Conservation (phyloP, 2,113 vertebrate species). For the Grantiella picta region DNA sequence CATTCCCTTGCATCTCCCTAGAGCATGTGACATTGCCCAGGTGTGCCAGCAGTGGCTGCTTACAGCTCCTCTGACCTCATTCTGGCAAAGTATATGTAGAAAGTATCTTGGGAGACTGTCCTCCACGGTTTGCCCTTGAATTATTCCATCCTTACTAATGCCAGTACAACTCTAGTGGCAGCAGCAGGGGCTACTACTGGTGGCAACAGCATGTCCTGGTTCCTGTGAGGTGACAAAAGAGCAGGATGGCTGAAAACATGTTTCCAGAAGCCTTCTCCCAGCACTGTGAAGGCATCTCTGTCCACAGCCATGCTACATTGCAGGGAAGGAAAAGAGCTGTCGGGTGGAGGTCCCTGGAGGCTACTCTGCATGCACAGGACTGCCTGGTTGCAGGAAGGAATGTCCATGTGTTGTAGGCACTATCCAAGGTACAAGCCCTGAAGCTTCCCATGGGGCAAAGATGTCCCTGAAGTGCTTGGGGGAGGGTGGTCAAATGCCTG, state of each 20-base stretch:
- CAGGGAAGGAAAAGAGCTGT: neutral
- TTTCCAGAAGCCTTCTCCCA: neutral
- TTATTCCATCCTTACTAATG: neutral
- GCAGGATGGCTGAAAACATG: neutral
- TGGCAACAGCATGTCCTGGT: neutral
- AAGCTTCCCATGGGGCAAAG: neutral
- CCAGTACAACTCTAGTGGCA: neutral
- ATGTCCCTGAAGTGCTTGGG: accelerated
- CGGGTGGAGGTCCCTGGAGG: neutral
- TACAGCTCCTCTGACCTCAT: neutral
- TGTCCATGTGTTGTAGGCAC: neutral
- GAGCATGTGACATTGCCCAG: neutral
- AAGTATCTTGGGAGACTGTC: neutral
- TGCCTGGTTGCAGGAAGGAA: neutral
- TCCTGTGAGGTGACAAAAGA: neutral
- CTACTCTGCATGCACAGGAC: neutral
- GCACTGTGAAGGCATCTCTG: neutral
- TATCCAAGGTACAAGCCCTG: neutral
- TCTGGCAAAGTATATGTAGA: neutral
- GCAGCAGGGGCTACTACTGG: neutral
- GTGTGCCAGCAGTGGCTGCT: neutral
- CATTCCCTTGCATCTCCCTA: neutral
- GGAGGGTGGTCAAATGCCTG: neutral
- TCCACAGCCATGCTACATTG: accelerated
- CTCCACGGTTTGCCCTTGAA: neutral